phyloP scores from a whole-genome alignment of 2,888 invertebrate genomes.

The Philereme transversata region DNA sequence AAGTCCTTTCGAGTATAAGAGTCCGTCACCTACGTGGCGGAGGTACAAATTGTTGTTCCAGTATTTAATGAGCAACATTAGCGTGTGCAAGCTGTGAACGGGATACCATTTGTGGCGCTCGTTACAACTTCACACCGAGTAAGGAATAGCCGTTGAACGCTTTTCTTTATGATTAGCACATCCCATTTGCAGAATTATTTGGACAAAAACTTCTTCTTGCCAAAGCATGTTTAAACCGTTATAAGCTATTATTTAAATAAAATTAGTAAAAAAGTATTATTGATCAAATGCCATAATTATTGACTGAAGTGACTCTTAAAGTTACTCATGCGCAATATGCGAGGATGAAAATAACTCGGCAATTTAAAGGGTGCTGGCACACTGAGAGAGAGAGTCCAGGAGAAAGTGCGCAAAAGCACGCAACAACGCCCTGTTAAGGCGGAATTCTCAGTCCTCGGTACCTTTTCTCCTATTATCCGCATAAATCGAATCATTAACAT shows the following conservation, averaged over 20 bases:
- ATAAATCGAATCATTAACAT: constrained; percentile 25
- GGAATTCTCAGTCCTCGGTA: constrained; percentile 71
- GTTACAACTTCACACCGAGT: constrained; percentile 62
- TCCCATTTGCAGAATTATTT: constrained; percentile 49
- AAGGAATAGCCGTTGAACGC: constrained; percentile 50
- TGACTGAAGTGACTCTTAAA: neutral
- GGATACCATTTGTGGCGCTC: constrained; percentile 62
- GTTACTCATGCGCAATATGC: neutral
- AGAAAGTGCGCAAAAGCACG: constrained; percentile 46
- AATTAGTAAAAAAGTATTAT: neutral
- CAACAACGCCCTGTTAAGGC: constrained; percentile 70
- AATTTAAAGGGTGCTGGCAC: constrained; percentile 51
- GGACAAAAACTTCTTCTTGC: constrained; percentile 23
- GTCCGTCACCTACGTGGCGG: constrained; percentile 45
- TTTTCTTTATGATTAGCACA: constrained; percentile 58
- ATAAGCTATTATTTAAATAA: neutral
- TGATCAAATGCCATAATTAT: neutral
- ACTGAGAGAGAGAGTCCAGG: constrained; percentile 53
- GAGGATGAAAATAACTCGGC: constrained; percentile 42
- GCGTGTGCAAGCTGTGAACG: constrained; percentile 53
- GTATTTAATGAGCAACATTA: constrained; percentile 67
- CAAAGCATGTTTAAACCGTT: neutral
- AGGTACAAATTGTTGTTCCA: constrained; percentile 63
- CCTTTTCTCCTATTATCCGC: constrained; percentile 36
- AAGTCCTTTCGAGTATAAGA: no score